Base-by-base conservation (phyloP, 2,888 invertebrate genomes). In the Drosophila macrospina region DNA sequence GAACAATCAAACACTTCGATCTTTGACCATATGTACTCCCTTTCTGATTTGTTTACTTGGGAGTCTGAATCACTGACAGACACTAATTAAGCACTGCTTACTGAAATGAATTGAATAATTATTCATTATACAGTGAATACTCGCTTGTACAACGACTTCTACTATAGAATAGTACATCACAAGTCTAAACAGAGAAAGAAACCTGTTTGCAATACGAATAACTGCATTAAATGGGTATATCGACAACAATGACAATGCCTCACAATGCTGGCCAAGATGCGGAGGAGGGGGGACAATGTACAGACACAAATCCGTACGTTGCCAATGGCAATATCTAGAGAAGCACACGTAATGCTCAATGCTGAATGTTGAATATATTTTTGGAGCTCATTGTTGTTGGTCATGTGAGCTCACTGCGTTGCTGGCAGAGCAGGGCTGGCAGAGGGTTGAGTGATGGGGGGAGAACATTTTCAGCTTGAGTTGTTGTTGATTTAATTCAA, bases 401-500 rank as follows among this genome's bases (percentile, higher is more conserved):
- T 37, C 39, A 50, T 56, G 39, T 34, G 68, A 34, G 51, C 30
- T 16, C 52, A 36, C 28, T 56, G 50, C 11, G 6, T 1, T 5
- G n/a, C n/a, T 7, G 15, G n/a, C n/a, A 4, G 6, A 5, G 32
- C 62, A 2, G 20, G 20, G 20, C n/a, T n/a, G n/a, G 20, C 20
- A 3, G 20, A 2, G 20, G 20, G 20, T 20, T 1, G 1, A 20
- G 20, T 20, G 20, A 20, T 2, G n/a, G 15, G n/a, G n/a, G 7
- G 6, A 5, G 32, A 64, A 65, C 44, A 59, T 72, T 78, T 84
- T 78, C 70, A 75, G 82, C 80, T 80, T 75, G 78, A 87, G 87
- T 69, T 82, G 80, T 71, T 87, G 87, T 85, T 85, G 87, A 85
- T 86, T 88, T 88, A 86, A 86, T 86, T 86, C 86, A 86, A 86